Evolutionary conservation across 2,113 vertebrate species (phyloP).

Genomic region (Hirundichthys speculiger): DNA sequence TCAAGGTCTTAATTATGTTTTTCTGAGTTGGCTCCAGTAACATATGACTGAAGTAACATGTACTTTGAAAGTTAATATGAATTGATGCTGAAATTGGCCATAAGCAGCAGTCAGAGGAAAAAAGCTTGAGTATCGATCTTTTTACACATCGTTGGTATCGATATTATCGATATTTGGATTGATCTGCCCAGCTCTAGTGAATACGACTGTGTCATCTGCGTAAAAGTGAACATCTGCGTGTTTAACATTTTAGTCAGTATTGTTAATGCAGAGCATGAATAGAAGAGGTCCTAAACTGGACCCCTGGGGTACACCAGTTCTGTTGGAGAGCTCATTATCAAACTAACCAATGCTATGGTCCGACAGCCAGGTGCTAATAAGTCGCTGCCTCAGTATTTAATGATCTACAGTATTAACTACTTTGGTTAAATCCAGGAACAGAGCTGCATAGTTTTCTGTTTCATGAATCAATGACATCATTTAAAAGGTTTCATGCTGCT

Average conservation of each 20-base stretch:
- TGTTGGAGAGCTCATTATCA: background rate
- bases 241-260: background rate
- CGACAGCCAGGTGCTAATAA: background rate
- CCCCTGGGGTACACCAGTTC: background rate
- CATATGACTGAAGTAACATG: too few species aligned
- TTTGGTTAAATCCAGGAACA: background rate
- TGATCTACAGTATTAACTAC: background rate
- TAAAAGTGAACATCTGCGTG: background rate
- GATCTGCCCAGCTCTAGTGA: too few species aligned
- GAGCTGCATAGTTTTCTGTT: background rate
- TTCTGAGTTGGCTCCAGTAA: too few species aligned
- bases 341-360: background rate
- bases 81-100: too few species aligned
- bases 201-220: background rate
- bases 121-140: too few species aligned
- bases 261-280: background rate
- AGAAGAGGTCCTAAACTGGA: background rate
- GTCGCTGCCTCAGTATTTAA: background rate
- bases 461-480: background rate
- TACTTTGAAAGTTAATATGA: too few species aligned
- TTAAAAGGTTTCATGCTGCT: background rate
- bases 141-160: too few species aligned
- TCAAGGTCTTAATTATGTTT: too few species aligned
- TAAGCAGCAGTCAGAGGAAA: too few species aligned
- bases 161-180: too few species aligned